phyloP scores from a whole-genome alignment of 2,113 vertebrate species.

The Potamarius usumacintae region DNA sequence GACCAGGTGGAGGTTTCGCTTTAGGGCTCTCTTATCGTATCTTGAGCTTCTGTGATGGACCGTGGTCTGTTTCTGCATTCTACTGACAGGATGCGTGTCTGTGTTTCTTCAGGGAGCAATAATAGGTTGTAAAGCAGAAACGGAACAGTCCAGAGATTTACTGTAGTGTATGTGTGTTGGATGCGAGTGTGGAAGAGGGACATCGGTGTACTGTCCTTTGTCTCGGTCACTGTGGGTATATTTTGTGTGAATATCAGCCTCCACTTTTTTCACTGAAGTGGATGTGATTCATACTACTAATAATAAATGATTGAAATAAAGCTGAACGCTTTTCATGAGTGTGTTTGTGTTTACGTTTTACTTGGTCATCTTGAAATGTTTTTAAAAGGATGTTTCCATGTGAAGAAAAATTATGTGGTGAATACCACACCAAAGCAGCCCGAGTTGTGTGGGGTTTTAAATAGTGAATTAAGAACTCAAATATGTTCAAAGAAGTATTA shows the following conservation, averaged over 20 bases:
- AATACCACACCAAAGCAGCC: not conserved
- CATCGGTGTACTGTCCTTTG: not conserved
- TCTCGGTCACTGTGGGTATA: conserved; percentile 57
- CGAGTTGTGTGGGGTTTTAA: not conserved
- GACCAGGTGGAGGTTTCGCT: conserved; percentile 25
- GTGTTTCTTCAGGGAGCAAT: conserved; percentile 58
- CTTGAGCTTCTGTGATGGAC: not conserved
- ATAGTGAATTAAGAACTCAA: no score
- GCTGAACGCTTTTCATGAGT: conserved; percentile 69
- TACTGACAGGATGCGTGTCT: conserved; percentile 56
- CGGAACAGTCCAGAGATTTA: conserved; percentile 45
- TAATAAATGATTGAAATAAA: conserved; percentile 51
- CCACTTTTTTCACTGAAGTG: conserved; percentile 52
- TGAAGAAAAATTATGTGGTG: not conserved
- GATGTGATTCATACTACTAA: conserved; percentile 63
- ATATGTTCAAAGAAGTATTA: no score
- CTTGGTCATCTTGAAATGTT: not conserved
- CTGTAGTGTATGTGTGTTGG: conserved; percentile 57
- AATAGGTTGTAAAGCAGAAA: conserved; percentile 49
- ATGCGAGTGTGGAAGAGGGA: not conserved
- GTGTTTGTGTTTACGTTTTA: not conserved
- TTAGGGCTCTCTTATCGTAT: conserved; percentile 32
- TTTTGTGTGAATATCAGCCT: conserved; percentile 63
- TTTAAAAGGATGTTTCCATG: not conserved
- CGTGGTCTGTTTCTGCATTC: not conserved